Percentiles rank a stretch among this genome's conserved stretches.
Evolutionary conservation across 2,113 vertebrate species (phyloP).

Genomic region (Daubentonia madagascariensis): DNA sequence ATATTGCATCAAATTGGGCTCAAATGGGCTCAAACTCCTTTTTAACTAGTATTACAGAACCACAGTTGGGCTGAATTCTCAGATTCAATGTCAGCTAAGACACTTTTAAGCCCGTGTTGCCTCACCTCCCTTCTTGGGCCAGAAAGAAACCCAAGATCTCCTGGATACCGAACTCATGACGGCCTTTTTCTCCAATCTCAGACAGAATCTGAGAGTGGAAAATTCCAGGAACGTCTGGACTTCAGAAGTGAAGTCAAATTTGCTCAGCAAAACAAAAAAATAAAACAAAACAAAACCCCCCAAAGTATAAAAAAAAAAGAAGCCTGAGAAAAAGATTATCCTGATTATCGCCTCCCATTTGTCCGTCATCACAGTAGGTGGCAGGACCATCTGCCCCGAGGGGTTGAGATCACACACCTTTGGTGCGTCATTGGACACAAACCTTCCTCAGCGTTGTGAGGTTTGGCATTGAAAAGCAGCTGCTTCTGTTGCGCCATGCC

Average conservation of each 20-base stretch:
- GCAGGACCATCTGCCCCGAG: not conserved
- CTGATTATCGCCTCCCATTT: not conserved
- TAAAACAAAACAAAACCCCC: not conserved
- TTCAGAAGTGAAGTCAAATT: slow-evolving; percentile 20
- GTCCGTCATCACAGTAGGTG: not conserved
- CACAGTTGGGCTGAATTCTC: not conserved
- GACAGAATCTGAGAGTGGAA: not conserved
- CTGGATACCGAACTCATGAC: not conserved
- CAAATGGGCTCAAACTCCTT: not conserved
- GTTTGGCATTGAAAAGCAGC: not conserved
- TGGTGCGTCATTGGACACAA: not conserved
- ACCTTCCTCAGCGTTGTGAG: not conserved
- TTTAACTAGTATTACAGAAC: not conserved
- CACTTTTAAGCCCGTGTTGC: not conserved
- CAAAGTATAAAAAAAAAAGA: not conserved
- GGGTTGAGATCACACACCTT: not conserved
- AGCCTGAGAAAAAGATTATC: not conserved
- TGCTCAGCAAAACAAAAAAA: not conserved
- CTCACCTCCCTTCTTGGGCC: not conserved
- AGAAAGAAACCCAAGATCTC: slow-evolving; percentile 15
- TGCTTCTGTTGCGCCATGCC: not conserved
- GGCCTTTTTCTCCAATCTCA: not conserved
- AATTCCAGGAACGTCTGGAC: not conserved
- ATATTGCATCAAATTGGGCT: not conserved
- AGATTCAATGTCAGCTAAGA: not conserved